Conservation (phyloP, 2,113 vertebrate genomes). For the Carlito syrichta region DNA sequence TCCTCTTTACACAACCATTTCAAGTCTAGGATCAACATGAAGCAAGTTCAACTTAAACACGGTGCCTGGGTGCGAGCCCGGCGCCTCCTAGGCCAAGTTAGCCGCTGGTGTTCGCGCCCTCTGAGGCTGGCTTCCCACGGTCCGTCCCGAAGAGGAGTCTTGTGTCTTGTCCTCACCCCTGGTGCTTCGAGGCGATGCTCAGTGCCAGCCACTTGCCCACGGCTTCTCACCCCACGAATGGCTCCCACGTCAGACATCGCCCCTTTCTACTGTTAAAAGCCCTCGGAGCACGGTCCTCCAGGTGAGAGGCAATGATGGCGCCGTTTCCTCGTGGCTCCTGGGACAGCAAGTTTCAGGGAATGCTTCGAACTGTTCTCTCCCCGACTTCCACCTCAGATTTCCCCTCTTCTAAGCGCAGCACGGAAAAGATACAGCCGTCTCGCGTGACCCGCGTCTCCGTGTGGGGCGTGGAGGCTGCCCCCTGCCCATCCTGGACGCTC, state of each 20-base stretch:
- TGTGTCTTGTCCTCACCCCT: accelerated
- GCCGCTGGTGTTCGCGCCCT: accelerated
- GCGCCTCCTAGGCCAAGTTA: accelerated
- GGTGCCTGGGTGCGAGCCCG: accelerated
- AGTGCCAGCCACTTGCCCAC: not conserved
- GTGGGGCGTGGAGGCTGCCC: accelerated
- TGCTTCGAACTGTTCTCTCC: not conserved
- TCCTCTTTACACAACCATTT: not conserved
- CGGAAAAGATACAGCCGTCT: accelerated
- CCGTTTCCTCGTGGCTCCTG: accelerated
- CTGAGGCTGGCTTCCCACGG: not conserved
- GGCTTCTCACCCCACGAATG: accelerated
- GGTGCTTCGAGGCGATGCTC: not conserved
- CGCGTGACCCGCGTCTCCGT: accelerated
- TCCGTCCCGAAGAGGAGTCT: not conserved
- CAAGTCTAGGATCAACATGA: not conserved
- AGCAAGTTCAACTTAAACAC: not conserved
- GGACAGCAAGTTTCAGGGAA: not conserved
- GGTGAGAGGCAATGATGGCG: not conserved
- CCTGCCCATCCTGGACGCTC: accelerated
- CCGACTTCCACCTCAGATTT: accelerated
- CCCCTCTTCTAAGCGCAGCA: not conserved
- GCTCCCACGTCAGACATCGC: not conserved
- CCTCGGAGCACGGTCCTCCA: not conserved
- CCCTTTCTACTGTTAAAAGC: not conserved